These are phyloP conservation scores for Danio kyathit DNA, from an alignment of 2,797 vertebrate species.

Conservation along the genomic window DNA sequence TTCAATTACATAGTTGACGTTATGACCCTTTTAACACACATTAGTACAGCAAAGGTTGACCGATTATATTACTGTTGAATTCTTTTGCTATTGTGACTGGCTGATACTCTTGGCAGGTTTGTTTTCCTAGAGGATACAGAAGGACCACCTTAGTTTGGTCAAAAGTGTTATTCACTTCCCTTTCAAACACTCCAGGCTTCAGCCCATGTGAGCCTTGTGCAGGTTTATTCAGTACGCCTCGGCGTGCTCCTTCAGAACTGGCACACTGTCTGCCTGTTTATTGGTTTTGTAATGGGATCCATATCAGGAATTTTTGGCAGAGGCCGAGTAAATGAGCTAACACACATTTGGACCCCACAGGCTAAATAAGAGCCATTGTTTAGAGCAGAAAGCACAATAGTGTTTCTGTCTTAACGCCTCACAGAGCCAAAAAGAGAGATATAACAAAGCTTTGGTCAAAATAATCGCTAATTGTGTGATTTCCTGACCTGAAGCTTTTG, in stretches of 20 bases:
- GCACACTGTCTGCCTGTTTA: conserved; percentile 57
- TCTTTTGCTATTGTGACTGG: neutral
- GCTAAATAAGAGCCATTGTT: conserved; percentile 78
- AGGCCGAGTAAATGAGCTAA: conserved; percentile 75
- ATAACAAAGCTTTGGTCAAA: conserved; percentile 47
- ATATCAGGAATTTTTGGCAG: conserved; percentile 71
- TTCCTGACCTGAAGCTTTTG: conserved; percentile 18
- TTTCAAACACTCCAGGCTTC: conserved; percentile 1
- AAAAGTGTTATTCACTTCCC: conserved; percentile 7
- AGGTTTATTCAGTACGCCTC: conserved; percentile 41
- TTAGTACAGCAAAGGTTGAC: neutral
- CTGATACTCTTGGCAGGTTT: neutral
- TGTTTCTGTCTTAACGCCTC: conserved; percentile 76
- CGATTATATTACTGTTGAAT: neutral
- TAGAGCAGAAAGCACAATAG: conserved; percentile 74
- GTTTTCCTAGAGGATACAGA: conserved; percentile 21
- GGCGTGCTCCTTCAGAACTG: conserved; percentile 34
- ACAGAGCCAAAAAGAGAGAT: conserved; percentile 57
- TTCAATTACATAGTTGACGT: neutral
- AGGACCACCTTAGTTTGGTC: conserved; percentile 2
- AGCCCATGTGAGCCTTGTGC: conserved; percentile 12
- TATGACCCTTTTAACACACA: conserved; percentile 5
- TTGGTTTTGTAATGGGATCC: conserved; percentile 69
- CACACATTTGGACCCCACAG: conserved; percentile 71
- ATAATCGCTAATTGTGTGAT: conserved; percentile 56